These are phyloP conservation scores for Chiropotes sagulatus DNA, from an alignment of 2,797 vertebrate genomes.

Conservation along the genomic window DNA sequence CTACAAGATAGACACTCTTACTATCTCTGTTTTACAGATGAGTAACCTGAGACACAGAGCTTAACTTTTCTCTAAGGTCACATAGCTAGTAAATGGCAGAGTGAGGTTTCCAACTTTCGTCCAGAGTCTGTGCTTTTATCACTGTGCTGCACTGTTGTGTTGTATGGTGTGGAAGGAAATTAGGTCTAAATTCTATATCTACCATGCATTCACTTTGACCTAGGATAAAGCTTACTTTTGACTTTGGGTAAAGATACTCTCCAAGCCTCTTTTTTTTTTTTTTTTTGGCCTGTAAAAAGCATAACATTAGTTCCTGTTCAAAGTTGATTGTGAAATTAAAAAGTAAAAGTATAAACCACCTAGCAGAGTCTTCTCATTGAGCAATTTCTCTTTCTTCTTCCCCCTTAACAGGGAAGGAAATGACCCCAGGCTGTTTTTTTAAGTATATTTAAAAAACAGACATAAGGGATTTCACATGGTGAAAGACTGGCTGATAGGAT, in stretches of 20 bases:
- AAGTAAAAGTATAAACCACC: slow-evolving; percentile 1
- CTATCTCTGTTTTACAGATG: neutral
- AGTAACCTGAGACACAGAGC: neutral
- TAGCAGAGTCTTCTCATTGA: neutral
- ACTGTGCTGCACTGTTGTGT: neutral
- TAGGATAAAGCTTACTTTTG: neutral
- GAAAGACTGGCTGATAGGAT: neutral
- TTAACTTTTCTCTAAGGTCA: neutral
- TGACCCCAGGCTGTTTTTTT: neutral
- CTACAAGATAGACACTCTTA: neutral
- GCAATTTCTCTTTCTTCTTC: slow-evolving; percentile 1
- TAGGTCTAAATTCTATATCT: neutral
- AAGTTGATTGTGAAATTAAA: neutral
- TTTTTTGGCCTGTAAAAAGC: neutral
- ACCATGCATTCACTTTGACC: neutral
- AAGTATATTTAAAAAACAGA: neutral
- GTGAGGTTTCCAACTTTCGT: neutral
- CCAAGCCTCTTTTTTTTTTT: neutral
- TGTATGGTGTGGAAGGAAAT: neutral
- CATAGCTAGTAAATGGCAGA: slow-evolving; percentile 16
- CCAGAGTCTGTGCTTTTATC: neutral
- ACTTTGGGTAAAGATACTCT: neutral
- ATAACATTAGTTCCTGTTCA: neutral
- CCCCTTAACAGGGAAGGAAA: neutral
- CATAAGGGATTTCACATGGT: neutral